Percentiles rank a stretch among this genome's conserved stretches.
phyloP scores from a whole-genome alignment of 2,888 invertebrate genomes.

The Drosophila pegasa region DNA sequence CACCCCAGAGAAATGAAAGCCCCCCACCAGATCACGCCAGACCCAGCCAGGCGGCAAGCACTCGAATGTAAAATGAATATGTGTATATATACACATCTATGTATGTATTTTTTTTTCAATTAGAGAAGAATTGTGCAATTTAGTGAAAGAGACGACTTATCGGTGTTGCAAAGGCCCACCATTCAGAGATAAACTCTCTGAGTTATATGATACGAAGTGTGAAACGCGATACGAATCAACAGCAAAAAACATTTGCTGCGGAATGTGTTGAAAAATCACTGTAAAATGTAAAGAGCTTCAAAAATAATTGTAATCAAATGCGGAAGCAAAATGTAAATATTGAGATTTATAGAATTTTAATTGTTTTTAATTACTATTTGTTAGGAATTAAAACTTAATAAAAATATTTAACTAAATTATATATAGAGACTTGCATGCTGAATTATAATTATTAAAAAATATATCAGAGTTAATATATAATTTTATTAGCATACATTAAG shows the following conservation, averaged over 20 bases:
- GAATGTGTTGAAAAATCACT: conserved; percentile 24
- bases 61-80: conserved; percentile 8
- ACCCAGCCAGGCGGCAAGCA: conserved; percentile 16
- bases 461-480: no score
- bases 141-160: conserved; percentile 41
- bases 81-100: conserved; percentile 4
- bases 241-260: conserved; percentile 20
- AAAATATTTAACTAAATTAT: no score
- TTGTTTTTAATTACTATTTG: background rate
- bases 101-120: conserved; percentile 53
- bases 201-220: conserved; percentile 48
- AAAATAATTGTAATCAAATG: background rate
- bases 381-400: background rate
- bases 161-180: conserved; percentile 34
- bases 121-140: conserved; percentile 72
- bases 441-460: no score
- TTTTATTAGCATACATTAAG: no score
- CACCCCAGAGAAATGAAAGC: conserved; percentile 22
- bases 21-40: background rate
- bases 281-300: background rate
- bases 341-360: background rate
- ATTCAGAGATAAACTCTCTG: conserved; percentile 44
- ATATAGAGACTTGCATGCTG: no score
- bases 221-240: conserved; percentile 41
- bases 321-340: background rate